Conservation (phyloP, 2,113 vertebrate genomes). For the Lampris incognitus region DNA sequence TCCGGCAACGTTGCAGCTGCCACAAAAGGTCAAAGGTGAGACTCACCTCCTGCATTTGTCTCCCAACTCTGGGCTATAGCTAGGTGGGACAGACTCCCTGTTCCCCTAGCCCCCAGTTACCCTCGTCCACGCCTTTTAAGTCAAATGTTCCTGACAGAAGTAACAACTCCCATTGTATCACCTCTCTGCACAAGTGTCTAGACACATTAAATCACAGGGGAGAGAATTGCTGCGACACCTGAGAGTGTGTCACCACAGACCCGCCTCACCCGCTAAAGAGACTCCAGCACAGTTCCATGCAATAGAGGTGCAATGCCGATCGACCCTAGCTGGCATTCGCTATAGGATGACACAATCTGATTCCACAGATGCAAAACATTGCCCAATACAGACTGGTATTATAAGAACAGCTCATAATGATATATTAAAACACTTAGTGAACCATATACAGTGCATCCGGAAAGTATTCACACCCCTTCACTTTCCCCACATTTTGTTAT, state of each 20-base stretch:
- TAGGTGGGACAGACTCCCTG: slow-evolving; percentile 28
- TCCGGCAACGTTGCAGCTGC: slow-evolving; percentile 16
- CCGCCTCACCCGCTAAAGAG: slow-evolving; percentile 45
- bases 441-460: too few species aligned
- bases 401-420: too few species aligned
- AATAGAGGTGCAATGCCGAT: not conserved
- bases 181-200: slow-evolving; percentile 62
- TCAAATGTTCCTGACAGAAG: slow-evolving; percentile 54
- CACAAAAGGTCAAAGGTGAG: slow-evolving; percentile 5
- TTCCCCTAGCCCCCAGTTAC: slow-evolving; percentile 9
- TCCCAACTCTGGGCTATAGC: slow-evolving; percentile 40
- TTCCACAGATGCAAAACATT: too few species aligned
- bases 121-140: slow-evolving; percentile 45
- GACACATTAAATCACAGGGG: slow-evolving; percentile 40
- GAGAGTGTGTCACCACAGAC: slow-evolving; percentile 53
- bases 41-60: slow-evolving; percentile 40
- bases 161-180: slow-evolving; percentile 61
- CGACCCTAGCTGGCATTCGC: too few species aligned
- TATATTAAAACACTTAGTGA: too few species aligned
- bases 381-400: too few species aligned
- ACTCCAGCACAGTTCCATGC: slow-evolving; percentile 15
- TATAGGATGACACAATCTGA: too few species aligned
- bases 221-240: slow-evolving; percentile 55
- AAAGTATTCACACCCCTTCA: too few species aligned
- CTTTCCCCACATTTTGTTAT: too few species aligned